Base-by-base conservation (phyloP, 2,888 invertebrate species). In the Neuroscelio doddi region DNA sequence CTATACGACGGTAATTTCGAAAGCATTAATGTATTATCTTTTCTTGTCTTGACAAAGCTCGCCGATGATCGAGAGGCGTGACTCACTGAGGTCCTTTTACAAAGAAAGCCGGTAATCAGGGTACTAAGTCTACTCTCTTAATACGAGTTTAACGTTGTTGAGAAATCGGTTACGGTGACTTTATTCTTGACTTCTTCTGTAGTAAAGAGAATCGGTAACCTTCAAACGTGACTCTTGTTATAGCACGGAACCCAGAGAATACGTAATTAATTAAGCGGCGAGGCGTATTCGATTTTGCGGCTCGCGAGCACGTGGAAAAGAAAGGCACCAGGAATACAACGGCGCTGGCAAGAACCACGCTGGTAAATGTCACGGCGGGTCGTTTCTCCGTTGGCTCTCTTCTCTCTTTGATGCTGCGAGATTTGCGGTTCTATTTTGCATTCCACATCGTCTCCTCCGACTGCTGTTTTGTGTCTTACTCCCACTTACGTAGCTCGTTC, bases 361-460 rank as follows among this genome's bases (percentile, higher is more conserved):
- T 46, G 36, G 59, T 32, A 34, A 80, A 80, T 78, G 71, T 76
- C 79, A 75, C 72, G 78, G 78, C 80, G 74, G 70, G 58, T 72
- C 76, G 75, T 76, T 69, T 71, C 70, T 64, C 57, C 67, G 58
- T 69, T 62, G 56, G 29, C 44, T 73, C 70, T 34, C 69, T 64
- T 64, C 66, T 72, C 72, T 75, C 80, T 81, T 81, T 81, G 81
- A 80, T 77, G 74, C 74, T 49, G 38, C 32, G 59, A 64, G 72
- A 79, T 79, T 79, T 79, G 79, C 74, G 76, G 59, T 73, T 80
- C 79, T 80, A 81, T 80, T 81, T 81, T 81, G 79, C 80, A 81
- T 81, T 77, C 81, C 80, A 65, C 72, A 69, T 77, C 74, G 78
- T 72, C 73, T 73, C 71, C 66, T 68, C 61, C 41, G 64, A 34